Evolutionary conservation across 2,888 invertebrate genomes (phyloP).

Genomic region (Thecocarcelia acutangulata): DNA sequence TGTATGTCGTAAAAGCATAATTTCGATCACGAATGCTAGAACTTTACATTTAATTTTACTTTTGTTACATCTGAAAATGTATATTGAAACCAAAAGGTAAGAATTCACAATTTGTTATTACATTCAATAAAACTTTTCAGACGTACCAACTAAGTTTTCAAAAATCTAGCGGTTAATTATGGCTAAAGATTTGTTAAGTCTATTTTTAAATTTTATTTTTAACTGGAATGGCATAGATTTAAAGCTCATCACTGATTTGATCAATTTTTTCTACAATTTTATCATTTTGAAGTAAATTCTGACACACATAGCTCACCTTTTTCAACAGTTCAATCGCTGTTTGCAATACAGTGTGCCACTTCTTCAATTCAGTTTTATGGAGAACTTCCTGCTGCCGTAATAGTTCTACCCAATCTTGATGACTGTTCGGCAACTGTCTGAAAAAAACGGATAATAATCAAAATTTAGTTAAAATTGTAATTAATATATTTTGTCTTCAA

Average conservation of each 20-base stretch:
- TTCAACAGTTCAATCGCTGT: conserved; percentile 87
- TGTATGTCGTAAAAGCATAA: no score
- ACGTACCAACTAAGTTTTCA: no score
- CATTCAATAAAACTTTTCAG: no score
- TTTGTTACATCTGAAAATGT: no score
- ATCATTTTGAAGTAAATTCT: conserved; percentile 78
- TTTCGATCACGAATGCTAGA: no score
- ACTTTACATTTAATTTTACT: no score
- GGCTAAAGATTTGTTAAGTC: no score
- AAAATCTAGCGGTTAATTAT: no score
- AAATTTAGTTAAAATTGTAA: background rate
- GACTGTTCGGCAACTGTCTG: conserved; percentile 87
- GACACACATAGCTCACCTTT: conserved; percentile 85
- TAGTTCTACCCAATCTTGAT: conserved; percentile 91
- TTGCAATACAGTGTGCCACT: conserved; percentile 90
- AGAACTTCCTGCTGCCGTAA: conserved; percentile 90
- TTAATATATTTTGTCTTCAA: background rate
- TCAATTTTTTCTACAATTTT: conserved; percentile 77
- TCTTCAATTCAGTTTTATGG: conserved; percentile 90
- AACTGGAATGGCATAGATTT: conserved; percentile 1
- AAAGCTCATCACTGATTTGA: conserved; percentile 73
- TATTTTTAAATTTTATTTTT: no score
- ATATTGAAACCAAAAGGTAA: no score
- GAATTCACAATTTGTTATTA: no score
- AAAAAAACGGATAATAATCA: conserved; percentile 24